phyloP scores from a whole-genome alignment of 2,797 vertebrate species.

The Pangasius mekongensis region DNA sequence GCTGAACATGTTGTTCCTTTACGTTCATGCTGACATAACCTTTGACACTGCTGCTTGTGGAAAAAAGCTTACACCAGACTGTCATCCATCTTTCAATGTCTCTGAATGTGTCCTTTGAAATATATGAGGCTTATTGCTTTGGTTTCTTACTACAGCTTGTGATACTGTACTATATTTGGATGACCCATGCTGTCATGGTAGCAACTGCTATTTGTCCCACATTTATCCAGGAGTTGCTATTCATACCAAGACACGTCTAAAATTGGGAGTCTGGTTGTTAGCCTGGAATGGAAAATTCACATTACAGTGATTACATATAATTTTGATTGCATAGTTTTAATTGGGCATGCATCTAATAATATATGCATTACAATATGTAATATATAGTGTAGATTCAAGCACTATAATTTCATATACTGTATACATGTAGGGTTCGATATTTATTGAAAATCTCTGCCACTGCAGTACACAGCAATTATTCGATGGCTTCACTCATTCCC shows the following conservation, averaged over 20 bases:
- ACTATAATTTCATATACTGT: neutral
- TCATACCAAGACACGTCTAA: constrained; percentile 24
- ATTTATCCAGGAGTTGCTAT: constrained; percentile 47
- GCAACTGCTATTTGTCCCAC: constrained; percentile 46
- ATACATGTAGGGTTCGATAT: constrained; percentile 17
- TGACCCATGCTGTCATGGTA: constrained; percentile 32
- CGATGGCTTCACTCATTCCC: constrained; percentile 31
- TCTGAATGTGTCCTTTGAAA: neutral
- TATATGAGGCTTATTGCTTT: constrained; percentile 17
- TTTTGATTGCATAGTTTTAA: constrained; percentile 14
- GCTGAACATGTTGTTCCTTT: constrained; percentile 54
- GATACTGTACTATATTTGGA: constrained; percentile 51
- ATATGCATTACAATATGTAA: neutral
- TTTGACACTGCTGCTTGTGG: constrained; percentile 51
- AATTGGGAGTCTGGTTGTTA: neutral
- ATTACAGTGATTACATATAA: neutral
- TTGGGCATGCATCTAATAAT: neutral
- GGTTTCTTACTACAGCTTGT: constrained; percentile 39
- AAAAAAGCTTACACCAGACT: constrained; percentile 51
- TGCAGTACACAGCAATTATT: constrained; percentile 31
- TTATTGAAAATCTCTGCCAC: constrained; percentile 17
- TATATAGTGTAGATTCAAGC: constrained; percentile 26
- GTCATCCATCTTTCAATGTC: constrained; percentile 52
- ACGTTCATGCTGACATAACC: constrained; percentile 52
- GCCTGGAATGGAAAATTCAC: constrained; percentile 30